Evolutionary conservation across 2,888 invertebrate species (phyloP), one percentile per base, ranked within the genome.

Genomic region (Galeopsomyia nigrocyanea): DNA sequence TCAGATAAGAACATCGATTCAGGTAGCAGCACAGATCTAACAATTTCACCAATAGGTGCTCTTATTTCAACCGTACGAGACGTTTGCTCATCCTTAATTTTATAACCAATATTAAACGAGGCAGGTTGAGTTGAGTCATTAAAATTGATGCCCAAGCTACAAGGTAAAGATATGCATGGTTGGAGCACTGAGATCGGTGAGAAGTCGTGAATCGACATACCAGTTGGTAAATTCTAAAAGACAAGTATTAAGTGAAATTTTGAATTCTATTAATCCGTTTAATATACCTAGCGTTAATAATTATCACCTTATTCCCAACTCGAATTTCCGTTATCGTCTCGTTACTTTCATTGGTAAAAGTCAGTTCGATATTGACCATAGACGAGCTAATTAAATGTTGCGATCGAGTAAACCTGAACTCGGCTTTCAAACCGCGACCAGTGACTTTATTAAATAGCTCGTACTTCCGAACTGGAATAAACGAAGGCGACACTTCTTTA

Each of bases 91-190:
- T 85, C 84, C 7, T 79, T 81, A 21, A 82, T 78, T 16, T 90
- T 91, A 79, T 92, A 92, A 53, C 88, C 85, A 63, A 97, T 88
- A 80, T 94, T 93, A 84, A 97, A 94, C 76, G 92, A 91, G 0
- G 95, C 92, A 0, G 96, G 92, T 85, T 97, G 96, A 65, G 94
- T 96, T 19, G 96, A 94, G 86, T 98, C 98, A 74, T 95, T 95
- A 87, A 96, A 97, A 88, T 97, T 96, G 5, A 98, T 91, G 17
- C 97, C 97, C 77, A 97, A 84, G 0, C 93, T 90, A 5, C 91
- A 91, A 21, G 91, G 89, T 47, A 91, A 88, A n/a, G 90, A 88
- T 31, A 90, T 90, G 62, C 91, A 91, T 0, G 92, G 89, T 9
- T 90, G 88, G 31, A 97, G 87, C 5, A 85, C 81, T 46, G 90